Evolutionary conservation across 2,113 vertebrate genomes (phyloP).

Genomic region (Nannobrachium achirus): DNA sequence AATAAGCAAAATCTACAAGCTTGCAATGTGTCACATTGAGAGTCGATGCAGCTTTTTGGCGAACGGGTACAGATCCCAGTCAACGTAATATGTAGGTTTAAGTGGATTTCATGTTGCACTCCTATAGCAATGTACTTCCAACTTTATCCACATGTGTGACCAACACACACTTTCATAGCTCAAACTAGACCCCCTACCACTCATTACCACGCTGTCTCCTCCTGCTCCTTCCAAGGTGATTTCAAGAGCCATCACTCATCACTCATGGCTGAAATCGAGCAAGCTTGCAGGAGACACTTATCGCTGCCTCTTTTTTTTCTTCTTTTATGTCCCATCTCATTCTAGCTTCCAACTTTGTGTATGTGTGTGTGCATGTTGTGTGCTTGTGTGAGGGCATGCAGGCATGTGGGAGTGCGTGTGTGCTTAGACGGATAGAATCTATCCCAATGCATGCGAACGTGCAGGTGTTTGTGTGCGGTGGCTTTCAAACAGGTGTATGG

Average conservation of each 20-base stretch:
- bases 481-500: constrained; percentile 66
- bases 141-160: constrained; percentile 1
- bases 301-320: constrained; percentile 12
- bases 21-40: too few species aligned
- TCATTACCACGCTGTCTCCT: too few species aligned
- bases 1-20: too few species aligned
- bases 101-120: too few species aligned
- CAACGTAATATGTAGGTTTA: too few species aligned
- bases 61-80: too few species aligned
- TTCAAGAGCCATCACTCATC: constrained; percentile 22
- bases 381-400: constrained; percentile 6
- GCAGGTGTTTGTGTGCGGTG: constrained; percentile 3
- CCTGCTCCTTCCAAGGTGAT: background rate
- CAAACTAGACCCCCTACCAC: background rate
- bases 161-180: background rate
- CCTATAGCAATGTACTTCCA: background rate
- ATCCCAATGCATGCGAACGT: background rate
- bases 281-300: background rate
- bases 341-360: background rate
- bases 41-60: too few species aligned
- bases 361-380: constrained; percentile 4
- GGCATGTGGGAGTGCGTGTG: background rate
- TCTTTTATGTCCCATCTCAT: constrained; percentile 19
- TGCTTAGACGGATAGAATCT: background rate
- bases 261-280: background rate